These are phyloP conservation scores for Boleophthalmus pectinirostris DNA, from an alignment of 2,113 vertebrate species.

Conservation along the genomic window DNA sequence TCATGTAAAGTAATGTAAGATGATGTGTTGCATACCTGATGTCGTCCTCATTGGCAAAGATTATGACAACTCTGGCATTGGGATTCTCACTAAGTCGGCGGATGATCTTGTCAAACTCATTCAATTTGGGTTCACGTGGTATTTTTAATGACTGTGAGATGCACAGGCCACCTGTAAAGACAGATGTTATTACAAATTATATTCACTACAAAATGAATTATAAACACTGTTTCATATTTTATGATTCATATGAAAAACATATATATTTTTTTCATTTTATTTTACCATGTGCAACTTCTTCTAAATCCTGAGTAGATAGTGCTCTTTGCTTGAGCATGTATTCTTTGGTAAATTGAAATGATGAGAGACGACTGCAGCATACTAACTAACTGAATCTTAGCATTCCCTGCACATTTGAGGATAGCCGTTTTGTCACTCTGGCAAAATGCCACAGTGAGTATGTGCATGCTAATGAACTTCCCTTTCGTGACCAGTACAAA, in stretches of 20 bases:
- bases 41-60: conserved; percentile 95
- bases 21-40: conserved; percentile 82
- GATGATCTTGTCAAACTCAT: conserved; percentile 95
- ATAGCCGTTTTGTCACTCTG: conserved; percentile 48
- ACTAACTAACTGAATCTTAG: conserved; percentile 35
- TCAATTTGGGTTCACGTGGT: conserved; percentile 85
- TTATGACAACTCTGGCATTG: conserved; percentile 87
- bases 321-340: not conserved
- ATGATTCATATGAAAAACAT: not conserved
- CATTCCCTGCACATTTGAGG: conserved; percentile 50
- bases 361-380: conserved; percentile 21
- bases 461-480: conserved; percentile 63
- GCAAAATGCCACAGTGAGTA: conserved; percentile 61
- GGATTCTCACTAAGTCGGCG: conserved; percentile 89
- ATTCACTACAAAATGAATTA: not conserved
- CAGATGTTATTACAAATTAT: conserved; percentile 4
- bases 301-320: not conserved
- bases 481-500: conserved; percentile 45
- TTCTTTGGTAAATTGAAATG: conserved; percentile 9
- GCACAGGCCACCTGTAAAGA: conserved; percentile 84
- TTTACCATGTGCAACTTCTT: too few species aligned
- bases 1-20: not conserved
- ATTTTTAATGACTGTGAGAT: conserved; percentile 96
- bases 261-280: too few species aligned
- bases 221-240: not conserved